Conservation (phyloP, 35 echinoderm and acorn worm genomes). For the Strongylocentrotus purpuratus region DNA sequence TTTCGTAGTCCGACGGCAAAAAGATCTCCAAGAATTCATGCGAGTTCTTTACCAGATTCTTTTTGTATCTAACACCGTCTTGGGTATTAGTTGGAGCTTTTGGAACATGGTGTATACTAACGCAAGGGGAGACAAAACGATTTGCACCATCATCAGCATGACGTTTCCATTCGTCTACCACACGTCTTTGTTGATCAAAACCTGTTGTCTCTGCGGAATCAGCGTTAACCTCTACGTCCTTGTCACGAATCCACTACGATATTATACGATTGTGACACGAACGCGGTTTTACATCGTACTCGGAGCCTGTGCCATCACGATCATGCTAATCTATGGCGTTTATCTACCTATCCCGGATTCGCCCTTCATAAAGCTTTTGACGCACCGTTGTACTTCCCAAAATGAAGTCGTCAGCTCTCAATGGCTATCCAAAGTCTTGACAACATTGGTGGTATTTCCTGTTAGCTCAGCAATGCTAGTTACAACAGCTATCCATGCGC, state of each 20-base stretch:
- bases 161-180: too few relatives aligned
- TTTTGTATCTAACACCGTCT: not conserved
- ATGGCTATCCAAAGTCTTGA: not conserved
- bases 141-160: too few relatives aligned
- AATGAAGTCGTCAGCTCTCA: not conserved
- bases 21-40: not conserved
- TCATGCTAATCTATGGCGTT: not conserved
- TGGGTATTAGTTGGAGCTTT: too few relatives aligned
- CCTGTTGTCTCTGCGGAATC: too few relatives aligned
- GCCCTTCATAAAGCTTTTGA: not conserved
- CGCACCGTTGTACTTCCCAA: too few relatives aligned
- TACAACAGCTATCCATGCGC: too few relatives aligned
- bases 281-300: not conserved
- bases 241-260: too few relatives aligned
- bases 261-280: not conserved
- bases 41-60: not conserved
- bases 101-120: too few relatives aligned
- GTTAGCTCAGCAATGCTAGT: not conserved
- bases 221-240: too few relatives aligned
- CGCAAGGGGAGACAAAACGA: too few relatives aligned
- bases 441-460: not conserved
- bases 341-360: not conserved
- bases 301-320: not conserved
- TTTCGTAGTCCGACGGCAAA: not conserved
- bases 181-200: too few relatives aligned